Evolutionary conservation across 1,140 invertebrate species (phyloP), one percentile per base, ranked within the genome.

Genomic region (Drosophila simulans): DNA sequence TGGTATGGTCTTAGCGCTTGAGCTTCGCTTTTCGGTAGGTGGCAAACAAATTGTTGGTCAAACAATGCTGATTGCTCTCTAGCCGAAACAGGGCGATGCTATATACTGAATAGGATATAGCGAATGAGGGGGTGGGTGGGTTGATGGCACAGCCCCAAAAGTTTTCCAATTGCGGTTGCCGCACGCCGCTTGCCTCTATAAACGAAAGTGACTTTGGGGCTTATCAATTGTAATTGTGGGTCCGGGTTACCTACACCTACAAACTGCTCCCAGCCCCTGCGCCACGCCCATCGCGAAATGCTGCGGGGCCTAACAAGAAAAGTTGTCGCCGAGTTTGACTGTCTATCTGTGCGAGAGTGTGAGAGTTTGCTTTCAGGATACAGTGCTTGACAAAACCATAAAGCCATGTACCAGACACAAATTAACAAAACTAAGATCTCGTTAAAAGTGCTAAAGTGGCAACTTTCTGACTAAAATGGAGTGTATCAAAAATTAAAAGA

Each of bases 141-240:
- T 4, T 15, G 35, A 46, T 10, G 39, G 48, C 40, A 40, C 22
- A 39, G 64, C 60, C 75, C 80, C 64, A 63, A 82, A 88, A 82
- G 31, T 82, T 86, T 88, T 88, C 70, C 83, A 75, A 79, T 79
- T 84, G 62, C 77, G 52, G 51, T 25, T 55, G 72, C 73, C 46
- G 54, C 55, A 42, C 39, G 35, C 10, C 58, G 79, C 57, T 43
- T 63, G 52, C 46, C 54, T 65, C 54, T 79, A 58, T 80, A 77
- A 85, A 80, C 78, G 78, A 88, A 88, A 82, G 51, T 86, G 82
- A 86, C 83, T 86, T 86, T 86, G 83, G 79, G 71, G 83, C 83
- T 88, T 86, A 83, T 88, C 83, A 86, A 86, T 86, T 86, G 79
- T 86, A 79, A 88, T 86, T 86, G 83, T 66, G 70, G 78, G 25